Percentiles rank a stretch among this genome's conserved stretches.
Evolutionary conservation across 2,113 vertebrate genomes (phyloP).

Genomic region (Oreochromis tanganicae): DNA sequence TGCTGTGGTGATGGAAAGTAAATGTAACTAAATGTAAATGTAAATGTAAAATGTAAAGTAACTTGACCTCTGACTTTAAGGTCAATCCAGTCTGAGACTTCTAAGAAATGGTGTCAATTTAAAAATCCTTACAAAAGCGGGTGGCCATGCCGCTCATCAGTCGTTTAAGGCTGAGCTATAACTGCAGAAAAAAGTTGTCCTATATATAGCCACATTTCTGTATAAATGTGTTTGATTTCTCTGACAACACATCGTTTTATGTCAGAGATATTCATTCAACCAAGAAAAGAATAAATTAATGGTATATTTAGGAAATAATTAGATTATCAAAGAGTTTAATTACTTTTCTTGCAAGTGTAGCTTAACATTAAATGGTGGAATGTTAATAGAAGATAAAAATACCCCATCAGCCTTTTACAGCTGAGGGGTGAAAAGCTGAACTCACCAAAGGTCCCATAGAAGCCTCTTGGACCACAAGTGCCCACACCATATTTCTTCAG

Average conservation of each 20-base stretch:
- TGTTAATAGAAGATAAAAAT: neutral
- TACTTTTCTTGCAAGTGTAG: neutral
- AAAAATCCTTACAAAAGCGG: rapidly evolving
- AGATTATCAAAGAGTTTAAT: neutral
- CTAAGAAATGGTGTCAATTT: neutral
- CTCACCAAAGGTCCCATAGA: conserved; percentile 96
- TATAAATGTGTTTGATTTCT: neutral
- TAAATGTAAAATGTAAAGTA: too few species aligned
- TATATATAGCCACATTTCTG: neutral
- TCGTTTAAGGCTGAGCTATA: neutral
- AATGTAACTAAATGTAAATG: too few species aligned
- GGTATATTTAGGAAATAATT: neutral
- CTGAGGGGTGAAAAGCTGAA: neutral
- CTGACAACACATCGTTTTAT: neutral
- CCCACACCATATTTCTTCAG: conserved; percentile 94
- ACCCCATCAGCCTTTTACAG: neutral
- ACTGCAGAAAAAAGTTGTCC: neutral
- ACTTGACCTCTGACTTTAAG: neutral
- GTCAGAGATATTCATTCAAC: neutral
- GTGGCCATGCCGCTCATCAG: neutral
- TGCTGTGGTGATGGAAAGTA: neutral
- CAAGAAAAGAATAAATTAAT: neutral
- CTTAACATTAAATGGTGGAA: neutral
- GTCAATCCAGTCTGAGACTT: neutral
- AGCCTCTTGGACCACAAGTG: conserved; percentile 93